Base-by-base conservation (phyloP, 2,888 invertebrate species). In the Colletes collaris region DNA sequence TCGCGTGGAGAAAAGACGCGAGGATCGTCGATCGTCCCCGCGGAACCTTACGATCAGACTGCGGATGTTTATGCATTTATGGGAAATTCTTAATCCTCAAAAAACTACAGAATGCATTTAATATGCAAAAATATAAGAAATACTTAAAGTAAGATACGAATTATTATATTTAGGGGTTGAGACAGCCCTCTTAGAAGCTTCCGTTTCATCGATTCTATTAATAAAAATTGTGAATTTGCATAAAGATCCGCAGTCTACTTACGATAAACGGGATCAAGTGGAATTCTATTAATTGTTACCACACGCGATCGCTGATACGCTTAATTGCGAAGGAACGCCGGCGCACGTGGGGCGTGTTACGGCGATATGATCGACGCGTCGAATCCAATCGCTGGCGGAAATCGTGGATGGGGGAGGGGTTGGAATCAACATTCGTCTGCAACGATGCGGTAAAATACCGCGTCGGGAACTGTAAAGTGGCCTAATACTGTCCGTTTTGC, bases 261-360 rank as follows among this genome's bases (percentile, higher is more conserved):
- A 16, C 11, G 19, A 56, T 69, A 64, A 67, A 76, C 71, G 60
- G 37, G 46, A 49, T 53, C 35, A 40, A 13, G 49, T 10, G 59
- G 37, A 65, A 55, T 67, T 19, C 8, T 55, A 70, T 79, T 73
- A 68, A 69, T 81, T 64, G 52, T 53, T 76, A 68, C 46, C 10
- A 40, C 59, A 19, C 55, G n/a, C 55, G 69, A 69, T 62, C 27
- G 19, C 16, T 46, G 65, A 78, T 65, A 75, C 69, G 16, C n/a
- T 75, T 64, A 65, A 65, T 75, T 74, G 50, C 50, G 55, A 65
- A 50, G 59, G 52, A 59, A 60, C 50, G 6, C 10, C 0, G 7
- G 16, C 44, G 16, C 44, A 58, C 44, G 75, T 78, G 16, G 75
- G 75, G 27, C 60, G 50, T 64, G 50, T 44, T 56, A 27, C 11